Evolutionary conservation across 2,113 vertebrate genomes (phyloP).

Genomic region (Rhegmatorhina hoffmannsi): DNA sequence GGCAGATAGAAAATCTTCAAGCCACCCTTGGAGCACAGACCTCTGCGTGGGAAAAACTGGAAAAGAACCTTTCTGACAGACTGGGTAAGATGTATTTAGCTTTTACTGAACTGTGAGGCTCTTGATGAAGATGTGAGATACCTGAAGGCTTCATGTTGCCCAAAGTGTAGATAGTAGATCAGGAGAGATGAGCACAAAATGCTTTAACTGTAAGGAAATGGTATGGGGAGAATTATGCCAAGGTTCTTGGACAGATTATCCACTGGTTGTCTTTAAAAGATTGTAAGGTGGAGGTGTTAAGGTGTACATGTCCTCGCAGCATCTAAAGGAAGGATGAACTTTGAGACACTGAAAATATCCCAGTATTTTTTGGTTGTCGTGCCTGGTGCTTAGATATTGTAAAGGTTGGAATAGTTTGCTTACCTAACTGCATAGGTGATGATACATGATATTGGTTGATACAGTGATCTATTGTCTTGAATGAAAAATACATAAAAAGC

Average conservation of each 20-base stretch:
- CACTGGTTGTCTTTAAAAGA: background rate
- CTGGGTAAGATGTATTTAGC: slow-evolving; percentile 78
- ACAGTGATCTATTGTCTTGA: background rate
- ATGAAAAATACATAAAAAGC: background rate
- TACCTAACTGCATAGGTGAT: background rate
- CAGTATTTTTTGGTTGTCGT: background rate
- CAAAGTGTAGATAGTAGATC: accelerated
- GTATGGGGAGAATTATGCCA: background rate
- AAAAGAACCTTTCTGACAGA: slow-evolving; percentile 94
- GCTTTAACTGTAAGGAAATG: background rate
- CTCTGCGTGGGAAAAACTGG: slow-evolving; percentile 92
- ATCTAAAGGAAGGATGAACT: background rate
- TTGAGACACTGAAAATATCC: background rate
- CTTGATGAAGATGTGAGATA: background rate
- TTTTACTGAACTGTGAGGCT: background rate
- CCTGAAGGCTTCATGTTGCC: background rate
- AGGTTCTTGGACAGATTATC: background rate
- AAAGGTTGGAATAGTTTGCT: background rate
- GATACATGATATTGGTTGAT: background rate
- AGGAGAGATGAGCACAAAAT: background rate
- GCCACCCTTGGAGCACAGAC: slow-evolving; percentile 90
- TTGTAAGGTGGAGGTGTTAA: background rate
- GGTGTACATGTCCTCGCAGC: background rate
- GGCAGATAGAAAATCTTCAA: slow-evolving; percentile 97
- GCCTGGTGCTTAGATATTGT: background rate